Evolutionary conservation across 2,888 invertebrate genomes (phyloP), one percentile per base, ranked within the genome.

Genomic region (Stenurella melanura): DNA sequence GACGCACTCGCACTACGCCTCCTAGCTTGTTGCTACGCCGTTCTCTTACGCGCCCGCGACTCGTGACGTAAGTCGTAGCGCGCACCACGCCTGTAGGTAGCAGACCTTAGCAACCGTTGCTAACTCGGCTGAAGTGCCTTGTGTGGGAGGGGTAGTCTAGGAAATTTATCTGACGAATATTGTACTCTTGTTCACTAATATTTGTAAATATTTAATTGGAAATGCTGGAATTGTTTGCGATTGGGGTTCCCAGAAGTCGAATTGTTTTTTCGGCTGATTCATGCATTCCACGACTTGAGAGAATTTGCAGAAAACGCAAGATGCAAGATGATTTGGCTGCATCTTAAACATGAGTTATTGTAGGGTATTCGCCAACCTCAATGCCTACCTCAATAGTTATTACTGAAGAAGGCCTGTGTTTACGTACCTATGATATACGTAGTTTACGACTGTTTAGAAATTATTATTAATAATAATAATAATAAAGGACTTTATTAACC

Each of bases 71-170:
- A 60, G 79, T 78, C 80, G 79, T 57, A 75, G 75, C 71, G 42
- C 69, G 75, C 75, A 81, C 82, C 82, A 82, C 84, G 81, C 82
- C 83, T 82, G 82, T 79, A 81, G 79, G 78, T 79, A 79, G 78
- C 83, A 83, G 84, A 84, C 84, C 87, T 83, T 87, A 85, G 86
- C 85, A 85, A 87, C 86, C 81, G 87, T 86, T 87, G 86, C 86
- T 85, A 87, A 85, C 85, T 76, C 69, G 60, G 26, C 10, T 30
- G 57, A 42, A 57, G 68, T 58, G 70, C 54, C 70, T 56, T 56
- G 69, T 42, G 76, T 61, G 68, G 68, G 68, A 70, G 58, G 76
- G 58, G 73, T 68, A 68, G 50, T 71, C 69, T 34, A 56, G 68
- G 69, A 73, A 76, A 73, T 76, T 64, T 73, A 73, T 68, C 76